Evolutionary conservation across 2,113 vertebrate species (phyloP), one percentile per base, ranked within the genome.

Genomic region (Patagioenas fasciata): DNA sequence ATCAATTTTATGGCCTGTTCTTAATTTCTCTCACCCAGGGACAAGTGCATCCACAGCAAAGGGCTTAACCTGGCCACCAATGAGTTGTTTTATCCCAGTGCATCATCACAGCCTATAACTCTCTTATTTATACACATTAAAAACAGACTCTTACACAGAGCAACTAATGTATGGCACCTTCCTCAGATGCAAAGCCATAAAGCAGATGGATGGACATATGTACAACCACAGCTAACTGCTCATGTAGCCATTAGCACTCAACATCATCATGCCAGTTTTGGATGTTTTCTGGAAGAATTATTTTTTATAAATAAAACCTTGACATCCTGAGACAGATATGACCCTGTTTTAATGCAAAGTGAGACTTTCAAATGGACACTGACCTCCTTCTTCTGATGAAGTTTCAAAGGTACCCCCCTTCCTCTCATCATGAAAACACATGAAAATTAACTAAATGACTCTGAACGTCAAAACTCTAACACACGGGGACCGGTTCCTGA

Each of bases 121-220:
- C 12, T 74, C 67, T 74, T 40, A 51, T 57, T 86, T 54, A n/a
- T 32, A 26, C 23, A 13, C 26, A 17, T 47, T 66, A 80, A 91
- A 95, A 83, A 10, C 67, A 83, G 60, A 28, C 25, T 88, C 88
- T 65, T 58, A 78, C 54, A 50, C 3, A 67, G 42, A 94, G 31
- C 32, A 83, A 78, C 54, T 90, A 70, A 74, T 1, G 7, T 36
- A 47, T 60, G 78, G 72, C 64, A 81, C 71, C 86, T 48, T 93
- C 56, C 60, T 64, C 14, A 2, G 34, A 71, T 56, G 40, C 24
- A 31, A 54, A 96, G 60, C 58, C 80, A 24, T 86, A 48, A 96
- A 85, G 75, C 95, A 96, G 95, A 95, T 94, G 93, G 91, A 93
- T 74, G 85, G 93, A 88, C 95, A 91, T 96, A 95, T 81, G 90